Evolutionary conservation across 2,113 vertebrate species (phyloP).

Genomic region (Columba livia): DNA sequence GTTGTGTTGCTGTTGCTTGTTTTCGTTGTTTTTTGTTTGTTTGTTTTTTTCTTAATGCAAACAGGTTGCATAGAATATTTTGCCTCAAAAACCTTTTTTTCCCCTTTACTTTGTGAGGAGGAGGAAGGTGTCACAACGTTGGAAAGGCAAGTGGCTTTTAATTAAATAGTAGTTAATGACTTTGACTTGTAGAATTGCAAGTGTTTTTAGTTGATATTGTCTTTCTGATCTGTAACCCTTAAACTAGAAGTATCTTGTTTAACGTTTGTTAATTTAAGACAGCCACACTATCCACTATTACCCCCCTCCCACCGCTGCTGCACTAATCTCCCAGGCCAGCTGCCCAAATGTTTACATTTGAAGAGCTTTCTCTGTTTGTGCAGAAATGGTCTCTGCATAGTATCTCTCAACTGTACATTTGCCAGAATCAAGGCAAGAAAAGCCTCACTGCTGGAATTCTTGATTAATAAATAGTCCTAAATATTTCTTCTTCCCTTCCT

Average conservation of each 20-base stretch:
- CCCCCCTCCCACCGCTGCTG: background rate
- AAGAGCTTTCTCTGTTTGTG: conserved; percentile 38
- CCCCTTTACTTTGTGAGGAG: too few species aligned
- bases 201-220: background rate
- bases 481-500: conserved; percentile 21
- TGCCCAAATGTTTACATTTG: conserved; percentile 42
- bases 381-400: conserved; percentile 36
- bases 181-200: background rate
- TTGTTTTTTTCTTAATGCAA: background rate
- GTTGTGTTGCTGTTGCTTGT: too few species aligned
- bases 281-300: background rate
- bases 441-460: background rate
- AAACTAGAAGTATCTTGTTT: conserved; percentile 16
- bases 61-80: background rate
- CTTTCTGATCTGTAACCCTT: conserved; percentile 10
- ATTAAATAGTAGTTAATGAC: background rate
- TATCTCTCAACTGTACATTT: conserved; percentile 42
- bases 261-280: conserved; percentile 37
- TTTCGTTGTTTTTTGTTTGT: too few species aligned
- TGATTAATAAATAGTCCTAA: conserved; percentile 47
- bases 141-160: background rate
- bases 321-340: conserved; percentile 24
- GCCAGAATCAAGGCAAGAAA: conserved; percentile 46
- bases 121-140: background rate
- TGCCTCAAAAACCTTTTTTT: background rate